These are phyloP conservation scores for Antechinus stuartii DNA, from an alignment of 2,113 vertebrate genomes.

Conservation along the genomic window DNA sequence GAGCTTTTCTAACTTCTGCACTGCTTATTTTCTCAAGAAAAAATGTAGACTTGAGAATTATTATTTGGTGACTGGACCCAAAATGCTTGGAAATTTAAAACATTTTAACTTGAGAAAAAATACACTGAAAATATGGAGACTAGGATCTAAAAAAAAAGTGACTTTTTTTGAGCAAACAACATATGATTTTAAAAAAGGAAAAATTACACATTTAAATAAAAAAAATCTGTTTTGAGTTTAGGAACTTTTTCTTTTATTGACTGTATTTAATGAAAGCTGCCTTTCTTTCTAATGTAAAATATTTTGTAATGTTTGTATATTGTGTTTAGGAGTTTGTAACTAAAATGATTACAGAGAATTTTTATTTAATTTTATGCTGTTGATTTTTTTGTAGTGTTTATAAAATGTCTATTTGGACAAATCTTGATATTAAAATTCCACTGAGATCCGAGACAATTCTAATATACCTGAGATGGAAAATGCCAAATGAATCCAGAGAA, in stretches of 20 bases:
- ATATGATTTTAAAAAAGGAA: not conserved
- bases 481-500: no score
- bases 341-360: conserved; percentile 26
- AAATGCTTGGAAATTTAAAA: not conserved
- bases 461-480: no score
- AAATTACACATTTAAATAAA: not conserved
- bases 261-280: conserved; percentile 35
- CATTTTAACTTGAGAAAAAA: conserved; percentile 29
- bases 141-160: not conserved
- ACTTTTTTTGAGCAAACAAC: not conserved
- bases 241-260: conserved; percentile 2
- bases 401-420: conserved; percentile 45
- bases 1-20: not conserved
- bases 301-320: conserved; percentile 41
- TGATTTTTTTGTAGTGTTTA: conserved; percentile 54
- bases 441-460: not conserved
- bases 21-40: not conserved
- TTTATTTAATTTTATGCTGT: conserved; percentile 52
- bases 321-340: conserved; percentile 8
- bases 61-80: not conserved
- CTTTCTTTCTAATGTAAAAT: not conserved
- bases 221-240: conserved; percentile 30
- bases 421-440: conserved; percentile 44
- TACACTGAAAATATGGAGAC: not conserved
- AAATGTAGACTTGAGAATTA: not conserved